Evolutionary conservation across 2,797 vertebrate genomes (phyloP), one percentile per base, ranked within the genome.

Genomic region (Heliangelus exortis): DNA sequence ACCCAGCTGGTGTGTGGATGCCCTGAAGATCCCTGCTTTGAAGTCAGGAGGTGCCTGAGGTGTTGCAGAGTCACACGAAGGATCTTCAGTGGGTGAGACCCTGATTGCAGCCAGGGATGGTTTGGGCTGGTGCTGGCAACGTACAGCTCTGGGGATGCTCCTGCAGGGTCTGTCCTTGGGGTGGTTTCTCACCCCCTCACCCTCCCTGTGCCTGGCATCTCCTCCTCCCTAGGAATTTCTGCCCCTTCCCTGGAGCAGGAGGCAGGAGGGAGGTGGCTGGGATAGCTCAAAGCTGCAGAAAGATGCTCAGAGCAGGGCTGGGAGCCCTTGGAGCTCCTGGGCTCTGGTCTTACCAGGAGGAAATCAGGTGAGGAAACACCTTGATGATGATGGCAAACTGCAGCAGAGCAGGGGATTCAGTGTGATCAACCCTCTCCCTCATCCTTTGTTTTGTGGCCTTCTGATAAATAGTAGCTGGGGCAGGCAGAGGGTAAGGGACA

Each of bases 321-420:
- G 59, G 28, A 79, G 54, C 33, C 0, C 0, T 11, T 1, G 1
- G 15, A 36, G 29, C n/a, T 79, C 39, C 25, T 2, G 2, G 41
- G 28, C 34, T 61, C 34, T 25, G 31, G 10, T 12, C 28, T 72
- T 41, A 14, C 39, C 39, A 41, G 39, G 39, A 41, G 18, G 48
- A 31, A 61, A 34, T 16, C 7, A 2, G 39, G 18, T 14, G 65
- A 58, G 41, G 61, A 74, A 61, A 4, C 4, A 2, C 1, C 2
- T 7, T 34, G 63, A 15, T 28, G 53, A 8, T 0, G 5, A 23
- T 7, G n/a, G 47, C 10, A 72, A 76, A 45, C 51, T 29, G 34
- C 43, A 55, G 51, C 63, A 31, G 51, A 26, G 68, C 43, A 18
- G 19, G n/a, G n/a, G 15, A 20, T 31, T 41, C 19, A 18, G 34